phyloP scores from a whole-genome alignment of 2,797 vertebrate genomes.

The Pangasius macronema region DNA sequence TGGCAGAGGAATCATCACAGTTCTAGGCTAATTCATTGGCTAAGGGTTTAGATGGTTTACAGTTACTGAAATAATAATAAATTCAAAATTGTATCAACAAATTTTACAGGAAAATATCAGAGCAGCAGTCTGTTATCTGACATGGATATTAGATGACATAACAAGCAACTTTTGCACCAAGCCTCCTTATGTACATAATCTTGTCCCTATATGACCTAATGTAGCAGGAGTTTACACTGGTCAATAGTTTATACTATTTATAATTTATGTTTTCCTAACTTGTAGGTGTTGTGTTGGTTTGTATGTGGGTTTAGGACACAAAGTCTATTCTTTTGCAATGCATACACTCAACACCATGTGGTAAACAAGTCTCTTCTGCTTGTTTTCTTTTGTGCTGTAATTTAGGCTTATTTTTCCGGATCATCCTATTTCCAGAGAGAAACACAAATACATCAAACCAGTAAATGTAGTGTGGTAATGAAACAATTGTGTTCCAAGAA shows the following conservation, averaged over 20 bases:
- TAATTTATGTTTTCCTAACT: not conserved
- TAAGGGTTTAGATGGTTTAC: not conserved
- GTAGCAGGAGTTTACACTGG: not conserved
- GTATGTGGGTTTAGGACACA: not conserved
- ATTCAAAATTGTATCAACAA: not conserved
- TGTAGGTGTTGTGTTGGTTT: not conserved
- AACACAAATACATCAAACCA: not conserved
- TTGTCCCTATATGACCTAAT: not conserved
- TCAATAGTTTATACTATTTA: not conserved
- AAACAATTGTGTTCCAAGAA: slow-evolving; percentile 17
- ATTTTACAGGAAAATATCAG: not conserved
- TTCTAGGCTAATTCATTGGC: not conserved
- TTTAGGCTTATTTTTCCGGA: not conserved
- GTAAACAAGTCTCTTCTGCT: not conserved
- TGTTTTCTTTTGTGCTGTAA: not conserved
- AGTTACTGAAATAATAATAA: not conserved
- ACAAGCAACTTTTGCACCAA: not conserved
- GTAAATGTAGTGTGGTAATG: not conserved
- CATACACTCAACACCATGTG: not conserved
- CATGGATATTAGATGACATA: not conserved
- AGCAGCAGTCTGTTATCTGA: not conserved
- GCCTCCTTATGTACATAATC: not conserved
- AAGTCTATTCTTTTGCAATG: not conserved
- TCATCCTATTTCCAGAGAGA: not conserved
- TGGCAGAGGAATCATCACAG: not conserved